Conservation (phyloP, 2,113 vertebrate species). For the Datnioides undecimradiatus region DNA sequence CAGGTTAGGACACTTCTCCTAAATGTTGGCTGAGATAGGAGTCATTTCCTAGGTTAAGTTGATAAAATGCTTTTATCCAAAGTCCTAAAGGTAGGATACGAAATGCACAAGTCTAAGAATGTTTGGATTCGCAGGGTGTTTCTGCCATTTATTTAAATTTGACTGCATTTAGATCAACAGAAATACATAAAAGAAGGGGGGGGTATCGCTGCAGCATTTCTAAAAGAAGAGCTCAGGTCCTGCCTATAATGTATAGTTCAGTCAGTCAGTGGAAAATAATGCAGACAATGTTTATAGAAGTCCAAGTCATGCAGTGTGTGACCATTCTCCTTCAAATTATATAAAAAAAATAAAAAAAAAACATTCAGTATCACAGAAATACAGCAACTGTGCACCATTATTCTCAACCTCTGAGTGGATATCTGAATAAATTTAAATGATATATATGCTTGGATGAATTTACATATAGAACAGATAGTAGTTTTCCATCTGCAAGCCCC, state of each 20-base stretch:
- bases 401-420: not conserved
- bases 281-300: not conserved
- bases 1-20: not conserved
- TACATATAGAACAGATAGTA: conserved; percentile 22
- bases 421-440: conserved; percentile 23
- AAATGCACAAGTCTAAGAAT: not conserved
- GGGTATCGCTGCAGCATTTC: not conserved
- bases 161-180: not conserved
- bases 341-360: too few species aligned
- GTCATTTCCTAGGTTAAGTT: too few species aligned
- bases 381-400: not conserved
- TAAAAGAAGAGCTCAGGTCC: too few species aligned
- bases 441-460: conserved; percentile 21
- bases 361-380: not conserved
- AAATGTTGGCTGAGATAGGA: not conserved
- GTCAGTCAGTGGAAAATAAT: not conserved
- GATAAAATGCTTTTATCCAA: not conserved
- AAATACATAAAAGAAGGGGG: not conserved
- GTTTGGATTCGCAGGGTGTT: not conserved
- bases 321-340: not conserved
- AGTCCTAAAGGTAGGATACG: not conserved
- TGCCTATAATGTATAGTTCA: not conserved
- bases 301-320: not conserved
- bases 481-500: not conserved
- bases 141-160: not conserved